Base-by-base conservation (phyloP, 1,140 invertebrate genomes). In the Sitodiplosis mosellana region DNA sequence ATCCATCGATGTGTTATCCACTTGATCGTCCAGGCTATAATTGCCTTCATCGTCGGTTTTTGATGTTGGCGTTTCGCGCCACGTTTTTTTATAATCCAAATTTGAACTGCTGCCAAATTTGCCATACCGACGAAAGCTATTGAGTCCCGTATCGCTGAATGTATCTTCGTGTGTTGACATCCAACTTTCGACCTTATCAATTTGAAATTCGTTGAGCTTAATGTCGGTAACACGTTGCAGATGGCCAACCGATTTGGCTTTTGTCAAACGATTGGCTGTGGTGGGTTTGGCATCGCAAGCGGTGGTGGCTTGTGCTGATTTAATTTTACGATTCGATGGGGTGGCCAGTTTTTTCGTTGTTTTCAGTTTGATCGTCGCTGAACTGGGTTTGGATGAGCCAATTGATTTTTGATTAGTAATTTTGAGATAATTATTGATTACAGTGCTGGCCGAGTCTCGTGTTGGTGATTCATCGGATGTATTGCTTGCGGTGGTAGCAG, bases 111-210 rank as follows among this genome's bases (percentile, higher is more conserved):
- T 8, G 17, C 19, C 18, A 19, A 19, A 20, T 27, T 17, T 42
- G 34, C 45, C 36, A 15, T 17, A 40, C 42, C 6, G 2, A 5
- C 18, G 18, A 22, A 8, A 20, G 18, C n/a, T 20, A 36, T 27
- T 44, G n/a, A 34, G 38, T 36, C 18, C 20, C 20, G 45, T 14
- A 17, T 45, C 43, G 15, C 19, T 21, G n/a, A 41, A 22, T 18
- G 10, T 43, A 33, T 49, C 27, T 33, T 45, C n/a, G 45, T 57
- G 51, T 54, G 51, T 42, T 0, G 55, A 54, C 61, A 64, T 64
- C 62, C 62, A 64, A 37, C 58, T 61, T 44, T 64, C 62, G 21
- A 64, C 59, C 50, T 64, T 64, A 42, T 64, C 62, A 15, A 64
- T 43, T 53, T 64, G 61, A 42, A 64, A 64, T 46, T 64, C 60